Percentiles rank a stretch among this genome's conserved stretches.
These are phyloP conservation scores for Cyprinodon variegatus DNA, from an alignment of 2,113 vertebrate species.

Conservation along the genomic window DNA sequence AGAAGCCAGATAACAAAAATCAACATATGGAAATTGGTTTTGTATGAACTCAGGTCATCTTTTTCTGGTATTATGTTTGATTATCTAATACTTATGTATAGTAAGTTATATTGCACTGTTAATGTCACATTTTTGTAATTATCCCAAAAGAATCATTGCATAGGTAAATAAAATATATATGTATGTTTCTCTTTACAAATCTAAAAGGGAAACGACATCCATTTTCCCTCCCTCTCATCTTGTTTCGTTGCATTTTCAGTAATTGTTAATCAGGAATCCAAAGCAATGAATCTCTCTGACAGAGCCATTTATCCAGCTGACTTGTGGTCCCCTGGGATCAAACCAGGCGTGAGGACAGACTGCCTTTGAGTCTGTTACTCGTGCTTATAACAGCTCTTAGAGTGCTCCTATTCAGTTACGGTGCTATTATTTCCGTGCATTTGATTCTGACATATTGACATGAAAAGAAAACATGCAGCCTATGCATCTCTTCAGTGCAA, in stretches of 20 bases:
- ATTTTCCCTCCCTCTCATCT: slow-evolving; percentile 21
- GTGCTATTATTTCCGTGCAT: slow-evolving; percentile 54
- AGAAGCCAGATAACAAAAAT: no score
- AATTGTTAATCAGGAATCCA: slow-evolving; percentile 64
- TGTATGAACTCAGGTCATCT: no score
- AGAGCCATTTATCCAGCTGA: slow-evolving; percentile 71
- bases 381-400: slow-evolving; percentile 42
- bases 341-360: slow-evolving; percentile 54
- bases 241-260: slow-evolving; percentile 60
- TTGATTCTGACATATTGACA: slow-evolving; percentile 47
- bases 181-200: slow-evolving; percentile 34
- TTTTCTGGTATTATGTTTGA: no score
- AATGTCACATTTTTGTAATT: not conserved
- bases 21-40: no score
- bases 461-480: slow-evolving; percentile 48
- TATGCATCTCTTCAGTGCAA: slow-evolving; percentile 43
- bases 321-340: slow-evolving; percentile 64
- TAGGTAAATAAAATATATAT: not conserved
- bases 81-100: no score
- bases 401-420: slow-evolving; percentile 54
- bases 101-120: not conserved
- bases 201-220: slow-evolving; percentile 48
- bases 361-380: slow-evolving; percentile 50
- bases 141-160: not conserved
- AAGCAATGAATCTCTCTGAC: slow-evolving; percentile 61